These are phyloP conservation scores for Spilarctia lutea DNA, from an alignment of 2,888 invertebrate species.

Conservation along the genomic window DNA sequence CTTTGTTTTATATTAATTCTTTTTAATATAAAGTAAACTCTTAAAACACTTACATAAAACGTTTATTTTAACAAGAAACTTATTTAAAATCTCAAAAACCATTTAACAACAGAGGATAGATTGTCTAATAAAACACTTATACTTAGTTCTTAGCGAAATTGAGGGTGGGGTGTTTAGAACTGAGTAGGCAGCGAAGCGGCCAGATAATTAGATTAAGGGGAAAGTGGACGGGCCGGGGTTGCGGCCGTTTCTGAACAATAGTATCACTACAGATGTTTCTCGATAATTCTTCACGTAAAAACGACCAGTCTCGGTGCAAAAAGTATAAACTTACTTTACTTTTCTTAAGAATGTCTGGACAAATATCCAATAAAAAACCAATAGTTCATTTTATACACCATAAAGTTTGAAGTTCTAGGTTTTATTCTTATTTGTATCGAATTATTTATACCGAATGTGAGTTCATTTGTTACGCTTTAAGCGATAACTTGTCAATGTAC, in stretches of 20 bases:
- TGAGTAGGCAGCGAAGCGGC: constrained; percentile 77
- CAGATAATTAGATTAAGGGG: constrained; percentile 83
- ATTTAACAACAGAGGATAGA: constrained; percentile 65
- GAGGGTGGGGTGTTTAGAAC: constrained; percentile 67
- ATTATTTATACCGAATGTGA: no score
- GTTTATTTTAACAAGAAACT: constrained; percentile 47
- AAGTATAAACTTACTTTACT: neutral
- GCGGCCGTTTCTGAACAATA: constrained; percentile 73
- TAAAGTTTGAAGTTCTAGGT: neutral
- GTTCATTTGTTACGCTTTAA: neutral
- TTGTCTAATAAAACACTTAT: constrained; percentile 74
- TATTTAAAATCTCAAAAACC: constrained; percentile 64
- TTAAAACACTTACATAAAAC: neutral
- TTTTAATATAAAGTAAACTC: neutral
- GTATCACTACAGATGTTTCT: constrained; percentile 69
- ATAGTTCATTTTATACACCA: neutral
- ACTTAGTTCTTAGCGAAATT: constrained; percentile 69
- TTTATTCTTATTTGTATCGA: no score
- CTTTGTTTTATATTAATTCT: no score
- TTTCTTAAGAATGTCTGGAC: neutral
- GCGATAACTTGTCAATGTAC: neutral
- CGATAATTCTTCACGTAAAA: constrained; percentile 50
- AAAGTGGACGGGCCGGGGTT: constrained; percentile 72
- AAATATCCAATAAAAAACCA: neutral
- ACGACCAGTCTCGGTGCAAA: neutral